Base-by-base conservation (phyloP, 2,888 invertebrate genomes). In the Agonopterix arenella region DNA sequence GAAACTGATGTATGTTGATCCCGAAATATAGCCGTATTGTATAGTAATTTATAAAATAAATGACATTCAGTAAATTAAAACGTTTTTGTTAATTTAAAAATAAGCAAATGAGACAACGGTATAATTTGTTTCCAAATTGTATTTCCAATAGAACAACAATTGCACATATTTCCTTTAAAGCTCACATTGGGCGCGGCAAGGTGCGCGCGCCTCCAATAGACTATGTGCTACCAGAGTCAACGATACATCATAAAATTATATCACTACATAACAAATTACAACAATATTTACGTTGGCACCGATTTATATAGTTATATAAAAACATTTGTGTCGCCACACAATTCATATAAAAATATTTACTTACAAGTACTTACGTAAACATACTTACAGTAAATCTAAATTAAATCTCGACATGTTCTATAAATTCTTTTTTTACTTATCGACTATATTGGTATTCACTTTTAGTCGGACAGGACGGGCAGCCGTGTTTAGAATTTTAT, bases 261-360 rank as follows among this genome's bases (percentile, higher is more conserved):
- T 80, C 75, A 85, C 84, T 88, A 88, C 76, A 84, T 88, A 89
- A 88, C 86, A 88, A 84, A 84, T 84, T 85, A 88, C 84, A 88
- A 86, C 85, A 85, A 84, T 83, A 77, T 82, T 85, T 80, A 86
- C 84, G 85, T 89, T 89, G 88, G 88, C 88, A 89, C 88, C 88
- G 73, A 82, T 82, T 84, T 72, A 80, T 76, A 82, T 77, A 80
- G 65, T 78, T 68, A 77, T 79, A 81, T 76, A 83, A 82, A 82
- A 86, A 84, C 78, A 80, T 80, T 82, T 83, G 86, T 80, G 84
- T 83, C 65, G 62, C 60, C 68, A 75, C 84, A 84, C 84, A 83
- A 81, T 68, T 56, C 56, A 74, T 86, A 88, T 83, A 88, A 88
- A 88, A 88, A 88, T 85, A 86, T 83, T 81, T 78, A 77, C 84